A percentile compares a stretch with the other conserved stretches of the same genome.
phyloP scores from a whole-genome alignment of 2,113 vertebrate genomes.

The Otus sunia region DNA sequence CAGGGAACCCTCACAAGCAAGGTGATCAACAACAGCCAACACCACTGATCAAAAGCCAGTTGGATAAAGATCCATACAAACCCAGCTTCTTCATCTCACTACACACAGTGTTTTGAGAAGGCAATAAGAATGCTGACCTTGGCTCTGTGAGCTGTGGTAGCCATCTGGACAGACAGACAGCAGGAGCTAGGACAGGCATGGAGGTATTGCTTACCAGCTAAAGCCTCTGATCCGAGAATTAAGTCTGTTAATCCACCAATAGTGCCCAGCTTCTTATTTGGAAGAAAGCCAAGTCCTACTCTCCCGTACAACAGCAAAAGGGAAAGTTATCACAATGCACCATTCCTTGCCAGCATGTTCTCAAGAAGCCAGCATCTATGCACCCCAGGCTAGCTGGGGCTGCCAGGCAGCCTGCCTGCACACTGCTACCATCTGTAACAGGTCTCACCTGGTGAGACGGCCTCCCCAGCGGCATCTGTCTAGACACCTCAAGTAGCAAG shows the following conservation, averaged over 20 bases:
- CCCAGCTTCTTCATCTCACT: neutral
- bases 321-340: neutral
- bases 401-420: neutral
- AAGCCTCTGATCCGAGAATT: neutral
- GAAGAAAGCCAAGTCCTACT: neutral
- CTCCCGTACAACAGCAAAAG: neutral
- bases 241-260: neutral
- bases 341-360: neutral
- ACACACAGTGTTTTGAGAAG: neutral
- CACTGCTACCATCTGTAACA: neutral
- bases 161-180: neutral
- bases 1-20: neutral
- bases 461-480: neutral
- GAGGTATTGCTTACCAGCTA: neutral
- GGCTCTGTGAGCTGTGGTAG: neutral
- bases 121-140: neutral
- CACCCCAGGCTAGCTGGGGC: neutral
- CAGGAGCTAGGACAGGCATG: neutral
- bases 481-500: neutral
- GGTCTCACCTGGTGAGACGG: neutral
- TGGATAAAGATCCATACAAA: neutral
- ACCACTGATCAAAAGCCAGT: neutral
- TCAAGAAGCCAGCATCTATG: neutral
- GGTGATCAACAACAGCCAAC: neutral
- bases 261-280: neutral